A percentile compares a stretch with the other conserved stretches of the same genome.
Evolutionary conservation across 1,140 invertebrate species (phyloP).

Genomic region (Drosophila pallidifrons): DNA sequence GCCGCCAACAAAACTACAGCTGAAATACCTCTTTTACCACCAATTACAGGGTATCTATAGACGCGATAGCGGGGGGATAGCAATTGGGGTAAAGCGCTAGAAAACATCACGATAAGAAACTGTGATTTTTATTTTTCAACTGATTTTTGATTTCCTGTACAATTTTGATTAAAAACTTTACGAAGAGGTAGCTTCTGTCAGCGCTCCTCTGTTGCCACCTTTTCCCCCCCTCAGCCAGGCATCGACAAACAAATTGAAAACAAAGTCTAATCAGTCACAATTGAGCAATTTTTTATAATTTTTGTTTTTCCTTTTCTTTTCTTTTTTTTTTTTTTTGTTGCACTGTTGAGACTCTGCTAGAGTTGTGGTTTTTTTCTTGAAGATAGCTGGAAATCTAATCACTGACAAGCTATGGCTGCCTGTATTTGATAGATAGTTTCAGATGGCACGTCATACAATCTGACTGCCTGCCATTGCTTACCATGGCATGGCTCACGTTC

Average conservation of each 20-base stretch:
- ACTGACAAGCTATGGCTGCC: conserved; percentile 81
- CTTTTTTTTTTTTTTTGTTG: neutral
- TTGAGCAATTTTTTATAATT: conserved; percentile 75
- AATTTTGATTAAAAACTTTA: conserved; percentile 82
- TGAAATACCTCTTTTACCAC: neutral
- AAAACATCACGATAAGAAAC: conserved; percentile 81
- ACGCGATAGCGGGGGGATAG: conserved; percentile 48
- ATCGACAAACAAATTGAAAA: conserved; percentile 76
- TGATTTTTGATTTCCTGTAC: conserved; percentile 84
- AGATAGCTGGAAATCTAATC: conserved; percentile 72
- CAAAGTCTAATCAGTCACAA: conserved; percentile 82
- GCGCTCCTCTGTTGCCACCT: conserved; percentile 31
- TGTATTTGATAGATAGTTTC: conserved; percentile 81
- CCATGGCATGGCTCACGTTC: conserved; percentile 6
- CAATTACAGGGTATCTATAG: conserved; percentile 28
- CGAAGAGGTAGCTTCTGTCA: conserved; percentile 49
- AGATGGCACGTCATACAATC: conserved; percentile 66
- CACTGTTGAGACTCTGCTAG: conserved; percentile 10
- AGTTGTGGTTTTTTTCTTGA: conserved; percentile 49
- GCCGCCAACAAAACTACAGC: too few relatives aligned
- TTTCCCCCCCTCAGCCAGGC: conserved; percentile 1
- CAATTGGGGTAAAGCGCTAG: conserved; percentile 75
- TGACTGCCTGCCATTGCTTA: neutral
- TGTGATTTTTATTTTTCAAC: conserved; percentile 83
- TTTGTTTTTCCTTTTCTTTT: conserved; percentile 34